phyloP scores from a whole-genome alignment of 2,797 vertebrate genomes.

The Adelosebastes latens region DNA sequence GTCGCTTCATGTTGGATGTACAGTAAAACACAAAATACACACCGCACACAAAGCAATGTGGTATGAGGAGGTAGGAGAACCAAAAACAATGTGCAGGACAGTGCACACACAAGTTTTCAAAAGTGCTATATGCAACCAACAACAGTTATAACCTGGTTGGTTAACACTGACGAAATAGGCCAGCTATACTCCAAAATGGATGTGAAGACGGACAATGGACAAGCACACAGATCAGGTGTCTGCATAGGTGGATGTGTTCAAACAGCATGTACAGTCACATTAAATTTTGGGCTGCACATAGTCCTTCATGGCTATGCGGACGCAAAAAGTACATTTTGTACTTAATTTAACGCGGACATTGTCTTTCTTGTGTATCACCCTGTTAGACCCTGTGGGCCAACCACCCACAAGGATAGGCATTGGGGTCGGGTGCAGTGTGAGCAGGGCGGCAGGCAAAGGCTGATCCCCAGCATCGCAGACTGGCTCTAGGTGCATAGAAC shows the following conservation, averaged over 20 bases:
- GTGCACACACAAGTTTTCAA: background rate
- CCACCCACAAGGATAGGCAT: too few species aligned
- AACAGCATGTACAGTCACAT: background rate
- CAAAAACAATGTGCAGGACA: background rate
- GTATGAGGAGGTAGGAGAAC: background rate
- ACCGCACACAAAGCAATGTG: background rate
- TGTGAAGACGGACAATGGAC: background rate
- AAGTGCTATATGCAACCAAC: background rate
- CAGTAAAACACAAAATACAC: background rate
- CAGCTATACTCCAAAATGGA: background rate
- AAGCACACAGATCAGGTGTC: background rate
- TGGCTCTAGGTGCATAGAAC: too few species aligned
- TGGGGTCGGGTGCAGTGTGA: too few species aligned
- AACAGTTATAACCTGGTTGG: background rate
- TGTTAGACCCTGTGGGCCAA: too few species aligned
- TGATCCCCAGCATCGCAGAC: too few species aligned
- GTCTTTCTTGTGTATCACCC: background rate
- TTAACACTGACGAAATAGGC: background rate
- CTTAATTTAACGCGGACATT: background rate
- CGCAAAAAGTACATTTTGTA: background rate
- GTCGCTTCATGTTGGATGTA: background rate
- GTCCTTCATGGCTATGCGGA: background rate
- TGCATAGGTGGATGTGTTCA: background rate
- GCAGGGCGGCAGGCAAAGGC: too few species aligned
- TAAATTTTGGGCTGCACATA: background rate